Evolutionary conservation across 2,797 vertebrate species (phyloP), one percentile per base, ranked within the genome.

Genomic region (Tauraco hartlaubi): DNA sequence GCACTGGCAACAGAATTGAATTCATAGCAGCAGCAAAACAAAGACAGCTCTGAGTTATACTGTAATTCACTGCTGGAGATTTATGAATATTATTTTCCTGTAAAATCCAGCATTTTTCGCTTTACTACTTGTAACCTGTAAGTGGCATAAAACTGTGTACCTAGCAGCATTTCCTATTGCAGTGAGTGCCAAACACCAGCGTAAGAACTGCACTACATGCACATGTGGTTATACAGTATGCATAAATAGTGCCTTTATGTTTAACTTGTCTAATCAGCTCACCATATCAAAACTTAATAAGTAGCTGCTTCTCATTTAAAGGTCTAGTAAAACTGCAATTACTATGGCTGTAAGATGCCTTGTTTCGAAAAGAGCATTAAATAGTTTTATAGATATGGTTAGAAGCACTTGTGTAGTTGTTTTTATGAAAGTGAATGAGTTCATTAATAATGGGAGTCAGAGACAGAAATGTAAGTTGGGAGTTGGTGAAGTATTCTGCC

Each of bases 281-380:
- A 91, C 94, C 96, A 94, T 90, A 97, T 97, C 97, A 95, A 94
- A 97, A 97, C 97, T 98, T 97, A 97, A 64, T 97, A 96, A 98
- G 97, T 95, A 98, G 97, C 97, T 96, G 97, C 97, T 97, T 97
- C 97, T 97, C 97, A 96, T 97, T 97, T 97, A 97, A 97, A 97
- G 97, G 96, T 97, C 98, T 95, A 96, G 97, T 94, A 97, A 97
- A 98, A 96, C 95, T 85, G 87, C 96, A 95, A 93, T 97, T 96
- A 93, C 92, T 52, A 44, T 55, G 91, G 94, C 95, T 92, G 88
- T 92, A 94, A 97, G 97, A 95, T 26, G 93, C 95, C 97, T 97
- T 96, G 96, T 97, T 98, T 97, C 77, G 9, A 93, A 97, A 98
- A 97, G 85, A 59, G 51, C 95, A 84, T 98, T 98, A 94, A 97